Percentiles rank a stretch among this genome's conserved stretches.
phyloP scores from a whole-genome alignment of 2,888 invertebrate species.

The Erynnis tages region DNA sequence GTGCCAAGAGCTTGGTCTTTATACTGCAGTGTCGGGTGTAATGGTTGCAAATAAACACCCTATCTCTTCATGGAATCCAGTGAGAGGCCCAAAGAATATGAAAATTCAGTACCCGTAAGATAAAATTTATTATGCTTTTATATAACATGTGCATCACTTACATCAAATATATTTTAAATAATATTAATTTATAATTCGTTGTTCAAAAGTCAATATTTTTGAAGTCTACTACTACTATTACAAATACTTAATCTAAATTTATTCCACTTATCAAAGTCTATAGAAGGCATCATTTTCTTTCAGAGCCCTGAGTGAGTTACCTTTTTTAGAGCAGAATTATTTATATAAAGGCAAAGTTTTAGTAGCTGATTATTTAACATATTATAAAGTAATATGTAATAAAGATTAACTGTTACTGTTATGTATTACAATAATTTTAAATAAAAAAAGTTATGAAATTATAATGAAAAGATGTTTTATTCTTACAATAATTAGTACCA shows the following conservation, averaged over 20 bases:
- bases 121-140: slow-evolving; percentile 4
- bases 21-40: slow-evolving; percentile 84
- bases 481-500: neutral
- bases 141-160: too few relatives aligned
- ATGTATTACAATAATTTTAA: neutral
- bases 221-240: too few relatives aligned
- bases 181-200: too few relatives aligned
- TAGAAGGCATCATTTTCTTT: slow-evolving; percentile 40
- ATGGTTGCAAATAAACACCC: slow-evolving; percentile 87
- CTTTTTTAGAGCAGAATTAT: slow-evolving; percentile 56
- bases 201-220: too few relatives aligned
- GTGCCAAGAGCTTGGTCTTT: slow-evolving; percentile 82
- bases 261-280: neutral
- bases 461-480: neutral
- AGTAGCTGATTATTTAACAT: slow-evolving; percentile 71
- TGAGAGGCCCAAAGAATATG: slow-evolving; percentile 80
- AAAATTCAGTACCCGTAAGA: slow-evolving; percentile 70
- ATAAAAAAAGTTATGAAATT: slow-evolving; percentile 1
- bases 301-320: slow-evolving; percentile 58
- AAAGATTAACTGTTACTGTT: slow-evolving; percentile 20
- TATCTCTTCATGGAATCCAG: slow-evolving; percentile 87
- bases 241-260: too few relatives aligned
- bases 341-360: slow-evolving; percentile 71
- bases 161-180: too few relatives aligned
- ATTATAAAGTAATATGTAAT: slow-evolving; percentile 65